Conservation (phyloP, 35 echinoderm and acorn worm genomes). For the Stichopus chloronotus region DNA sequence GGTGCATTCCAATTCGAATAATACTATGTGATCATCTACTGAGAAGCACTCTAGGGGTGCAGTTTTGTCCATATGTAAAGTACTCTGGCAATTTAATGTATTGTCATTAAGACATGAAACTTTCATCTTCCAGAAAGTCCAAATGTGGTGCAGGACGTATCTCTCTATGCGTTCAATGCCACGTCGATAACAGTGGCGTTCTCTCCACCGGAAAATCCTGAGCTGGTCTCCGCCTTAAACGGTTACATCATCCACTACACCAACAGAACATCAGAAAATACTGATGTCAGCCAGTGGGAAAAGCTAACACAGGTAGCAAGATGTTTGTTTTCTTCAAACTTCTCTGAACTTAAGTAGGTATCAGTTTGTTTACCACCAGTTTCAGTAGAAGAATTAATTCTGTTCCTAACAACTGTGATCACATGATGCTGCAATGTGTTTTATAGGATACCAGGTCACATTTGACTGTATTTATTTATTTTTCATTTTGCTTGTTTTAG, state of each 20-base stretch:
- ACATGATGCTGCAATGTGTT: no score
- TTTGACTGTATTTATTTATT: no score
- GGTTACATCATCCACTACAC: constrained; percentile 96
- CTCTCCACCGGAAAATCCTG: constrained; percentile 74
- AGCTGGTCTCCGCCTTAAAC: constrained; percentile 66
- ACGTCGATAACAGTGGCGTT: constrained; percentile 83
- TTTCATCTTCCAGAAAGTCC: constrained; percentile 79
- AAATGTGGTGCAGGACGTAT: constrained; percentile 89
- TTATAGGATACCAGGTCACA: no score
- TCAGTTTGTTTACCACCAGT: neutral
- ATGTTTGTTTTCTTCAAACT: no score
- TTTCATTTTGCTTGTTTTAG: constrained; percentile 12
- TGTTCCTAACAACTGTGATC: no score
- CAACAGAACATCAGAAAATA: constrained; percentile 48
- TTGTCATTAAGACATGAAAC: no score
- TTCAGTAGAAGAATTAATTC: neutral
- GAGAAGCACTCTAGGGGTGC: no score
- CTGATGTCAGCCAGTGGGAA: constrained; percentile 60
- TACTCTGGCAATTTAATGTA: no score
- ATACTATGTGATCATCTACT: no score
- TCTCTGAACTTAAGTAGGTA: neutral
- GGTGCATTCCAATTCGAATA: no score
- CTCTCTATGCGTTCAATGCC: constrained; percentile 72
- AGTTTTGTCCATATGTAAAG: no score
- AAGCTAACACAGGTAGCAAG: constrained; percentile 63